phyloP scores from a whole-genome alignment of 2,113 vertebrate genomes.

The Alexandromys fortis region DNA sequence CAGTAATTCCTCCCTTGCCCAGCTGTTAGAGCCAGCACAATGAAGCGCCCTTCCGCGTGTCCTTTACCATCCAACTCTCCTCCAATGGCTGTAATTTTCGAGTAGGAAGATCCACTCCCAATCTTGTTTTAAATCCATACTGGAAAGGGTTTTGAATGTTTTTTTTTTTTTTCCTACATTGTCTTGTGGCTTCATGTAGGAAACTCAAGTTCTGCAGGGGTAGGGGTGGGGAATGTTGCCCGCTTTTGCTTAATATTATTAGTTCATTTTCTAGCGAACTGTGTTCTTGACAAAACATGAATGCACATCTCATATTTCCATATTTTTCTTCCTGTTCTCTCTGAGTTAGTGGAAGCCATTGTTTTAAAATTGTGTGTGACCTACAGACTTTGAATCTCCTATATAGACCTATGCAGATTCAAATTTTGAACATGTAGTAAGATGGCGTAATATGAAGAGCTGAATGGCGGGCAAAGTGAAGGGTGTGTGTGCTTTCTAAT shows the following conservation, averaged over 20 bases:
- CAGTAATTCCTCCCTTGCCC: not conserved
- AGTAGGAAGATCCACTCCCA: not conserved
- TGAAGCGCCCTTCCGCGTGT: not conserved
- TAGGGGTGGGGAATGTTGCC: not conserved
- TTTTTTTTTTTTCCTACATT: not conserved
- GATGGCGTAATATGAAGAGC: not conserved
- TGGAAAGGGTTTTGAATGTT: not conserved
- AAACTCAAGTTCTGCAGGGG: not conserved
- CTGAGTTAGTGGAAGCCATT: not conserved
- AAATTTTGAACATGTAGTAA: not conserved
- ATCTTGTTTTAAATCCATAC: not conserved
- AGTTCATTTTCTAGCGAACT: not conserved
- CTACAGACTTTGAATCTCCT: not conserved
- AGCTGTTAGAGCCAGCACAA: not conserved
- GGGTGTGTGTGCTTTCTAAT: not conserved
- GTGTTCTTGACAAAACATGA: not conserved
- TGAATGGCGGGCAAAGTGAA: not conserved
- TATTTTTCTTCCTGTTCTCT: conserved; percentile 4
- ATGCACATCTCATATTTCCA: not conserved
- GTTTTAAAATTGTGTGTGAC: not conserved
- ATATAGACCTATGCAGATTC: not conserved
- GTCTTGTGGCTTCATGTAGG: not conserved
- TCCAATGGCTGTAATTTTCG: not conserved
- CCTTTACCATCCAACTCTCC: not conserved
- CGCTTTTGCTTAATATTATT: not conserved